Evolutionary conservation across 2,113 vertebrate species (phyloP).

Genomic region (Ctenomys sociabilis): DNA sequence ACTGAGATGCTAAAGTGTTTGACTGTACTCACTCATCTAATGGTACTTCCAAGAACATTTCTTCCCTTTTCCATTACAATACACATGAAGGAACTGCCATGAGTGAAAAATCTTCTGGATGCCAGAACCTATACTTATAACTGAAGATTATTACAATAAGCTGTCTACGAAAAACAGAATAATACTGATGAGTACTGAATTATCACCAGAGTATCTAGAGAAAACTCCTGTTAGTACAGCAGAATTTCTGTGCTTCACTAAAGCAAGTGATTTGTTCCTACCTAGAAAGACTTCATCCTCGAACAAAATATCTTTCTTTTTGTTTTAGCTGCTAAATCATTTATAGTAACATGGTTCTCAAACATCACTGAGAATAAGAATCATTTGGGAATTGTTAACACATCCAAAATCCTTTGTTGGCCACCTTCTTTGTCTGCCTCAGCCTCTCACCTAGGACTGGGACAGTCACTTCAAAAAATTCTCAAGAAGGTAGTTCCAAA

Average conservation of each 20-base stretch:
- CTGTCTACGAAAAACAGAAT: not conserved
- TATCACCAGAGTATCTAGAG: not conserved
- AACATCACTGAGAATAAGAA: not conserved
- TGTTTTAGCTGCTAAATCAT: not conserved
- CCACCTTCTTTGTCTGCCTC: not conserved
- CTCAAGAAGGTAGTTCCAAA: not conserved
- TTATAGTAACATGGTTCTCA: slow-evolving; percentile 10
- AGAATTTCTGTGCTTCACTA: not conserved
- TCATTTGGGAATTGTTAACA: not conserved
- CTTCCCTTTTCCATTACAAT: not conserved
- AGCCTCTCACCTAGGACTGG: not conserved
- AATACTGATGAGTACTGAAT: not conserved
- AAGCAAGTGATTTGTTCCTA: not conserved
- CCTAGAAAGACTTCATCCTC: not conserved
- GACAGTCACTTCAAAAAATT: slow-evolving; percentile 7
- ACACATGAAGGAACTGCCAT: not conserved
- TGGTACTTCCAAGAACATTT: not conserved
- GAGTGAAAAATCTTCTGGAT: not conserved
- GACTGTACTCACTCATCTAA: not conserved
- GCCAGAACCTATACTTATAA: not conserved
- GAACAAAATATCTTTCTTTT: not conserved
- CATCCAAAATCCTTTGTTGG: not conserved
- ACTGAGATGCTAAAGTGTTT: not conserved
- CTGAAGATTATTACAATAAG: not conserved
- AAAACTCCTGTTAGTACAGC: not conserved